Evolutionary conservation across 1,140 invertebrate species (phyloP).

Genomic region (Thaumetopoea pityocampa): DNA sequence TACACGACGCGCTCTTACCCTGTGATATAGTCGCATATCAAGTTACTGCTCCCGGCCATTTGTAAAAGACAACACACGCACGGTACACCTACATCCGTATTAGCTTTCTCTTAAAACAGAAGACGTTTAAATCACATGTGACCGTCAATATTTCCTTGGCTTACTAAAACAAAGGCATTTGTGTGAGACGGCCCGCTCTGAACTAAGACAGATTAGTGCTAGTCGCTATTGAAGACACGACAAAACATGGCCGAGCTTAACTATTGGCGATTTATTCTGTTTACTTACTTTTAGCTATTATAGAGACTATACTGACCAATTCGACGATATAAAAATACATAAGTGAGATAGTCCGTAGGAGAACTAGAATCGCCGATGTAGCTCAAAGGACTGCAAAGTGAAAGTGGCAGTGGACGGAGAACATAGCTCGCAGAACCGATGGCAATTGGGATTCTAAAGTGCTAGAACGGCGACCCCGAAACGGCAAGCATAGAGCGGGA

Average conservation of each 20-base stretch:
- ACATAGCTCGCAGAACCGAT: too few species aligned
- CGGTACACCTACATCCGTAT: conserved; percentile 60
- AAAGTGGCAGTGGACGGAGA: too few species aligned
- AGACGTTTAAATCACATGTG: conserved; percentile 63
- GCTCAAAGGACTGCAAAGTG: too few species aligned
- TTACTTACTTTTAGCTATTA: conserved; percentile 20
- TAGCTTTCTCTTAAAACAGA: conserved; percentile 69
- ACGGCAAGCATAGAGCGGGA: too few species aligned
- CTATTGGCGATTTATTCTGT: conserved; percentile 25
- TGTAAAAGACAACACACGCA: conserved; percentile 65
- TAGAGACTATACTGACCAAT: neutral
- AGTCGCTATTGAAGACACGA: conserved; percentile 30
- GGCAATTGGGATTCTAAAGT: too few species aligned
- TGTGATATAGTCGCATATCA: conserved; percentile 46
- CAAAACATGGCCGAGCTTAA: conserved; percentile 23
- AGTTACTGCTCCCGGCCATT: conserved; percentile 64
- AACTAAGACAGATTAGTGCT: conserved; percentile 59
- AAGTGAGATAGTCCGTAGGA: too few species aligned
- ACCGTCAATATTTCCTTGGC: conserved; percentile 64
- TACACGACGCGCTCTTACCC: conserved; percentile 49
- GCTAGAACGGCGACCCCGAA: too few species aligned
- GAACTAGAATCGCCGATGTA: too few species aligned
- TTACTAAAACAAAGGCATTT: conserved; percentile 54
- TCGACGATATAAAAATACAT: too few species aligned
- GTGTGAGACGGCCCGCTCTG: conserved; percentile 39